These are phyloP conservation scores for Ferdinandea cuprea DNA, from an alignment of 2,888 invertebrate genomes.

Conservation along the genomic window DNA sequence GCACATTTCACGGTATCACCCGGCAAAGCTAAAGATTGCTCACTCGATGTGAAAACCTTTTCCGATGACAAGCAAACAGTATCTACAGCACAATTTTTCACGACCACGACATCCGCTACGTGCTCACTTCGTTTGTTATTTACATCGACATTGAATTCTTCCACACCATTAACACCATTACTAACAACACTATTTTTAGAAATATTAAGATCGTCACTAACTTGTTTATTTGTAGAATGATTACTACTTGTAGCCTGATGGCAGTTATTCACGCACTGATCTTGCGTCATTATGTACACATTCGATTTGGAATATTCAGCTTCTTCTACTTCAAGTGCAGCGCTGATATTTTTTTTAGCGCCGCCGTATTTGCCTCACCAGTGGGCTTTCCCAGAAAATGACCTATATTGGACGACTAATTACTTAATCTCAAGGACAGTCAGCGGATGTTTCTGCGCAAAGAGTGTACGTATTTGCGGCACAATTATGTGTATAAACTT, in stretches of 20 bases:
- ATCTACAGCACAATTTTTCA: constrained; percentile 51
- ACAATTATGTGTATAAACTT: background rate
- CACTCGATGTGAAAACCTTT: constrained; percentile 32
- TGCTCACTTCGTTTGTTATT: constrained; percentile 51
- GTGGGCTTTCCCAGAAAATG: constrained; percentile 60
- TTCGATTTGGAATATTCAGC: constrained; percentile 48
- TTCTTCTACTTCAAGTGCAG: constrained; percentile 28
- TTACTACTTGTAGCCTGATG: constrained; percentile 54
- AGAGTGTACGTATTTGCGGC: background rate
- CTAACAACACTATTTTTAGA: constrained; percentile 65
- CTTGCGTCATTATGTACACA: constrained; percentile 66
- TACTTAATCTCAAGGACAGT: constrained; percentile 26
- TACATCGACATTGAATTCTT: constrained; percentile 71
- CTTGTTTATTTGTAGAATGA: constrained; percentile 47
- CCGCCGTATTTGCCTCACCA: constrained; percentile 38
- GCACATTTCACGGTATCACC: background rate
- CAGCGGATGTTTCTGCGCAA: background rate
- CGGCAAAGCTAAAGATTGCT: constrained; percentile 5
- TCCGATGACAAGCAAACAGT: constrained; percentile 41
- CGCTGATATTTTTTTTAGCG: constrained; percentile 47
- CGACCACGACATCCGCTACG: constrained; percentile 39
- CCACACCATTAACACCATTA: constrained; percentile 65
- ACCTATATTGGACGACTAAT: constrained; percentile 66
- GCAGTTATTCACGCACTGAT: constrained; percentile 61
- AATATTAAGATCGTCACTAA: constrained; percentile 65